Base-by-base conservation (phyloP, 2,888 invertebrate species). In the Pseudanteris insignis region DNA sequence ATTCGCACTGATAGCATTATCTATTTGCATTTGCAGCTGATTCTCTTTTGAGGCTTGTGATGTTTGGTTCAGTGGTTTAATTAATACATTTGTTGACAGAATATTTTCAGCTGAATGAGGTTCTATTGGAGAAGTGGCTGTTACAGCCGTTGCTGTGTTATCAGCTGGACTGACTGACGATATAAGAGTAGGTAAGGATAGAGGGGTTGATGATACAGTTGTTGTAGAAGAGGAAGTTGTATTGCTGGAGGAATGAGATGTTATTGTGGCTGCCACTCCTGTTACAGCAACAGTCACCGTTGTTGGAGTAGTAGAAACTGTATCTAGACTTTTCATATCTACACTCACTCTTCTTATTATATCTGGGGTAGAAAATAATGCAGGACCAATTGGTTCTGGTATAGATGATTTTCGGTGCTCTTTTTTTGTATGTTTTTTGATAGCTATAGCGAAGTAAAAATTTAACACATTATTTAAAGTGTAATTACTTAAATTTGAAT, bases 311-410 rank as follows among this genome's bases (percentile, higher is more conserved):
- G 34, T n/a, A 2, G 50, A 28, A 2, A 74, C 63, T 15, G 74
- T 73, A 53, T 81, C 82, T 65, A 53, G 33, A 15, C 32, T 70
- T 76, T 77, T 76, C 18, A 12, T 5, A 3, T 44, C 58, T 7
- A 36, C 15, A 32, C 65, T 44, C 9, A 89, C 88, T 68, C 89
- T 83, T 68, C 89, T 83, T 53, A 90, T 89, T 44, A 90, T 89
- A 82, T 91, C 91, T 11, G 91, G 90, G 29, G 89, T 87, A 3
- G 90, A 90, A 76, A 91, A 90, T 53, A 91, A 78, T 25, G 89
- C 88, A 53, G 90, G 83, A 2, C 82, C 83, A 25, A 83, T 64
- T 21, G 81, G 72, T 51, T 83, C 82, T 71, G 85, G 86, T 9
- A 86, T 83, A 10, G 87, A 86, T 18, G 85, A 83, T 74, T 87